Evolutionary conservation across 1,140 invertebrate genomes (phyloP).

Genomic region (Leptopilina boulardi): DNA sequence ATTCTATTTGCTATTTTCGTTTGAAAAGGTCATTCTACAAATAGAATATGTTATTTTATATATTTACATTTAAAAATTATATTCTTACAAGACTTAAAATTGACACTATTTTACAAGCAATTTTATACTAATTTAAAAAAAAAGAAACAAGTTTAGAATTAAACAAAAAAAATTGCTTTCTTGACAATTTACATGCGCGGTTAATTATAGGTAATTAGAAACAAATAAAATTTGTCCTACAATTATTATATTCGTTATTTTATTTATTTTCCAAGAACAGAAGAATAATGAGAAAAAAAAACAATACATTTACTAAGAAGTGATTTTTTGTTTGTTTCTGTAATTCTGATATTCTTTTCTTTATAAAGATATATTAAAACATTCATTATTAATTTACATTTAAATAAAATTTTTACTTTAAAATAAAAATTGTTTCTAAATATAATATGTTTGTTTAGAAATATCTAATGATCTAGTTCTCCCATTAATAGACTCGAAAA

Average conservation of each 20-base stretch:
- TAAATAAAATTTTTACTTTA: too few relatives aligned
- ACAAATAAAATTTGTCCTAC: slow-evolving; percentile 14
- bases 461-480: too few relatives aligned
- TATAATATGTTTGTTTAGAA: too few relatives aligned
- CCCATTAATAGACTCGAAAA: too few relatives aligned
- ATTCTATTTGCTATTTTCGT: background rate
- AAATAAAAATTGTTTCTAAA: too few relatives aligned
- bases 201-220: background rate
- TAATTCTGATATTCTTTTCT: too few relatives aligned
- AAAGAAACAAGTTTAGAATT: too few relatives aligned
- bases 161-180: background rate
- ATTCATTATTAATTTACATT: too few relatives aligned
- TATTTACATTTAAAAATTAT: background rate
- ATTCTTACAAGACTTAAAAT: background rate
- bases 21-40: background rate
- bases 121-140: too few relatives aligned
- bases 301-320: background rate
- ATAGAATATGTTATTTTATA: background rate
- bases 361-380: too few relatives aligned
- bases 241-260: background rate
- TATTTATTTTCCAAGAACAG: background rate
- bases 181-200: background rate
- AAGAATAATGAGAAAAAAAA: background rate
- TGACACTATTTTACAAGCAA: background rate
- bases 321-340: too few relatives aligned